A percentile compares a stretch with the other conserved stretches of the same genome.
Evolutionary conservation across 2,113 vertebrate species (phyloP).

Genomic region (Periophthalmus modestus): DNA sequence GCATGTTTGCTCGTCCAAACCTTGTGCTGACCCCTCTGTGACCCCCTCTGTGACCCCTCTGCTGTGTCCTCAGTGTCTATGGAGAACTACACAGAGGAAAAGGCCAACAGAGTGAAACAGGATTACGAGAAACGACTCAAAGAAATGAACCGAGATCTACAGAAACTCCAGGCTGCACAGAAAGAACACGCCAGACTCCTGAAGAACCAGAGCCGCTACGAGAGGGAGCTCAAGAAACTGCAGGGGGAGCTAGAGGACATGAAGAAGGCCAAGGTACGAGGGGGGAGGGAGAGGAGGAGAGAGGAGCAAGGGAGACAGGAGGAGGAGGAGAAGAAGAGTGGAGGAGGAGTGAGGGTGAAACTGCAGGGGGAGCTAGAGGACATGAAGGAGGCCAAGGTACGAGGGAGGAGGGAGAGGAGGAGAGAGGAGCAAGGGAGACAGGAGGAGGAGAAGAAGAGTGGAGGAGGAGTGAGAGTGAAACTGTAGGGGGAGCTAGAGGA

Average conservation of each 20-base stretch:
- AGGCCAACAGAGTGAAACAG: slow-evolving; percentile 89
- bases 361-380: slow-evolving; percentile 81
- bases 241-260: slow-evolving; percentile 92
- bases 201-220: slow-evolving; percentile 93
- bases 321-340: background rate
- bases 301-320: background rate
- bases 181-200: slow-evolving; percentile 93
- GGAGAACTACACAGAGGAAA: slow-evolving; percentile 98
- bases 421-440: background rate
- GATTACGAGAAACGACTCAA: slow-evolving; percentile 96
- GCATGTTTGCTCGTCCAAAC: too few species aligned
- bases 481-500: slow-evolving; percentile 90
- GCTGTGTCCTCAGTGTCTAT: slow-evolving; percentile 78
- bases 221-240: slow-evolving; percentile 92
- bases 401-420: too few species aligned
- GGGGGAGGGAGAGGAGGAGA: too few species aligned
- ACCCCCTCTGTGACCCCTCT: too few species aligned
- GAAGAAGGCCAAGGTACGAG: slow-evolving; percentile 84
- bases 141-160: slow-evolving; percentile 95
- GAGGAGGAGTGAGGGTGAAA: too few species aligned
- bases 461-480: too few species aligned
- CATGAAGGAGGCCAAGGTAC: slow-evolving; percentile 89
- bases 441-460: background rate
- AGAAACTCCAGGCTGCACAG: slow-evolving; percentile 93
- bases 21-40: too few species aligned